phyloP scores from a whole-genome alignment of 2,113 vertebrate species.

The Oryzias woworae region DNA sequence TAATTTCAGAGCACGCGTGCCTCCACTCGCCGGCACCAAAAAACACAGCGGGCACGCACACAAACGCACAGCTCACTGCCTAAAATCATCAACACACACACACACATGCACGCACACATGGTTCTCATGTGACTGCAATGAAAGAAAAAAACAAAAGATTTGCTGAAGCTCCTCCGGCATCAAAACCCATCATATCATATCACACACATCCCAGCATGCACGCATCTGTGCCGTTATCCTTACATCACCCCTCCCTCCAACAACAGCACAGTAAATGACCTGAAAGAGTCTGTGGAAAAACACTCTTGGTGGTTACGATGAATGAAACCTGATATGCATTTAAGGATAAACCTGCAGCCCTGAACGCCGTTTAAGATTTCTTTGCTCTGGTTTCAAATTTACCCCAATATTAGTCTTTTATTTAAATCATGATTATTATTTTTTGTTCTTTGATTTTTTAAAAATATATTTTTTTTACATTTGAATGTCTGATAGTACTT shows the following conservation, averaged over 20 bases:
- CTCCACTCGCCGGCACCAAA: conserved; percentile 65
- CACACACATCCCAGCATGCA: conserved; percentile 69
- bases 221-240: conserved; percentile 73
- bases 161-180: conserved; percentile 60
- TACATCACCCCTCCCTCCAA: conserved; percentile 47
- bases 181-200: conserved; percentile 75
- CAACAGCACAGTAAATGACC: conserved; percentile 41
- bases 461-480: too few relatives aligned
- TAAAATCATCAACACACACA: conserved; percentile 15
- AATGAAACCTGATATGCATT: conserved; percentile 15
- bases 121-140: conserved; percentile 55
- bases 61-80: conserved; percentile 23
- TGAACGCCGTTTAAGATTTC: not conserved
- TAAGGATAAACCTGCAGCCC: conserved; percentile 5
- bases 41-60: conserved; percentile 47
- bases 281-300: conserved; percentile 21
- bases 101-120: conserved; percentile 15
- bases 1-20: conserved; percentile 73
- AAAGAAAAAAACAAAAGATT: conserved; percentile 58
- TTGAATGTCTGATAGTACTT: too few relatives aligned
- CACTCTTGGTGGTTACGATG: conserved; percentile 22
- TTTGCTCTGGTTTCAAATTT: too few relatives aligned
- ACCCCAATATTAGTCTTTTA: not conserved
- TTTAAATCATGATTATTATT: not conserved
- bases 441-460: too few relatives aligned